These are phyloP conservation scores for Synergus laeviventris DNA, from an alignment of 2,888 invertebrate species.

Conservation along the genomic window DNA sequence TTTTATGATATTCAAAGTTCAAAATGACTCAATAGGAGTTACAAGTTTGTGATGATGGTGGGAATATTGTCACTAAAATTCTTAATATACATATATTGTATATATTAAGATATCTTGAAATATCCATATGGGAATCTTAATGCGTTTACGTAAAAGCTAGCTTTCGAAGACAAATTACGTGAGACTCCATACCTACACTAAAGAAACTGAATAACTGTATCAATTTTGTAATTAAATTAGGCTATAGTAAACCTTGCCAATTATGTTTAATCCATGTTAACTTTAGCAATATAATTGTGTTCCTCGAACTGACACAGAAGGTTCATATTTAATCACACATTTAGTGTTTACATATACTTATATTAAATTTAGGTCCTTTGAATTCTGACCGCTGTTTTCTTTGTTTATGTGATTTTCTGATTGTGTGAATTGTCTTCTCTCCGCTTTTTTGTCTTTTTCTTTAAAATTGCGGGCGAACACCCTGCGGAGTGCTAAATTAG, in stretches of 20 bases:
- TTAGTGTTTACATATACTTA: neutral
- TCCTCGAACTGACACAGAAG: no score
- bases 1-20: neutral
- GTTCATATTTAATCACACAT: no score
- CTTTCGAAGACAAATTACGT: no score
- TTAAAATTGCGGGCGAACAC: neutral
- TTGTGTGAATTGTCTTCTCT: neutral
- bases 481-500: conserved; percentile 47
- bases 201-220: no score
- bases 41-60: neutral
- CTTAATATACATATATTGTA: no score
- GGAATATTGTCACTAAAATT: neutral
- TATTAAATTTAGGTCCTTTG: neutral
- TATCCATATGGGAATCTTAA: neutral
- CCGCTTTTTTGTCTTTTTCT: neutral
- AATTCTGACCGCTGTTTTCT: neutral
- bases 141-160: no score
- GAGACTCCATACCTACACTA: no score
- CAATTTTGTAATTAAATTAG: no score
- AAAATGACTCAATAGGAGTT: neutral
- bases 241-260: no score
- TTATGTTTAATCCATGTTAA: no score
- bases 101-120: neutral
- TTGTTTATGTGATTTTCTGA: conserved; percentile 3
- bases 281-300: no score